Conservation (phyloP, 2,113 vertebrate genomes). For the Pogonocichla stellata region DNA sequence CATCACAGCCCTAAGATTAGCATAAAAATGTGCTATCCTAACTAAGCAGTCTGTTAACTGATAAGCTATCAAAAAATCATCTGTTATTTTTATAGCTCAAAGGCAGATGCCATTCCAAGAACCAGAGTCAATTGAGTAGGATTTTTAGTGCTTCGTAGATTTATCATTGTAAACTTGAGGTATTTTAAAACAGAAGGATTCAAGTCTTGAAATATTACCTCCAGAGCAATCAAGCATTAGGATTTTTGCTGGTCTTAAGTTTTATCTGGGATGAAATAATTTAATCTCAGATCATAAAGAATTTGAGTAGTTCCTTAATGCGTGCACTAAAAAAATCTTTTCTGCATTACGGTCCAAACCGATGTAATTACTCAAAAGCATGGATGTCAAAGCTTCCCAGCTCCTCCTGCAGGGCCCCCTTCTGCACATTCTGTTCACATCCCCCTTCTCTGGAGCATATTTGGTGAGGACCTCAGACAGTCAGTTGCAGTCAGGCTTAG, state of each 20-base stretch:
- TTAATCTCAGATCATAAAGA: conserved; percentile 68
- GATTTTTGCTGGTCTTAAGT: conserved; percentile 64
- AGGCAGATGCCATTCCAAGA: conserved; percentile 83
- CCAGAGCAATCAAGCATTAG: conserved; percentile 71
- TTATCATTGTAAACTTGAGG: conserved; percentile 77
- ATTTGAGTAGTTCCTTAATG: conserved; percentile 55
- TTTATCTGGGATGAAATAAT: conserved; percentile 66
- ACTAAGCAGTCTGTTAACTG: conserved; percentile 86
- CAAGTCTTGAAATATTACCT: conserved; percentile 74
- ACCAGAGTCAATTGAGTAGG: conserved; percentile 78
- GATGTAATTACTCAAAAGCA: conserved; percentile 62
- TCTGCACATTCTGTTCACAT: conserved; percentile 28
- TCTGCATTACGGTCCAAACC: conserved; percentile 47
- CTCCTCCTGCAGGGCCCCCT: conserved; percentile 57
- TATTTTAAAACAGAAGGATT: conserved; percentile 78
- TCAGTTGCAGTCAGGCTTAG: conserved; percentile 8
- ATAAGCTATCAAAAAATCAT: conserved; percentile 87
- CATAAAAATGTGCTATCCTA: conserved; percentile 84
- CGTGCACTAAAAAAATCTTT: conserved; percentile 51
- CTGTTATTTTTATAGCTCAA: conserved; percentile 86
- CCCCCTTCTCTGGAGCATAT: background rate
- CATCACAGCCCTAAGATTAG: conserved; percentile 78
- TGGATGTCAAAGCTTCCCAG: conserved; percentile 59
- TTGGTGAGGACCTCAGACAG: conserved; percentile 24
- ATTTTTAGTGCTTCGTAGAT: conserved; percentile 75